phyloP scores from a whole-genome alignment of 2,888 invertebrate genomes.

The Mechanitis messenoides region DNA sequence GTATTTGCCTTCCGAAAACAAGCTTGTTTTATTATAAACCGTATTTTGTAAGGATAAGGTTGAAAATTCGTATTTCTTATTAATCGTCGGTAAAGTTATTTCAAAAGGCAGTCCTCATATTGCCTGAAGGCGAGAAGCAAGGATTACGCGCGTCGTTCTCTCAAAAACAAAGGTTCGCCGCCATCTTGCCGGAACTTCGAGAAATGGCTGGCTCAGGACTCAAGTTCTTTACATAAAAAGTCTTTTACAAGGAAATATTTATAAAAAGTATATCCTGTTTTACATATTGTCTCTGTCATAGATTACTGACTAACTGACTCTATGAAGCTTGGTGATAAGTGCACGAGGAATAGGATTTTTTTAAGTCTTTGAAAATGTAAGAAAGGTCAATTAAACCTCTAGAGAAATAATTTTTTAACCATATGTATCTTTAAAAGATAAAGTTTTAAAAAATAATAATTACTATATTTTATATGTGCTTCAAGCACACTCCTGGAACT shows the following conservation, averaged over 20 bases:
- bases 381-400: too few species aligned
- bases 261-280: too few species aligned
- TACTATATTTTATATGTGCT: too few species aligned
- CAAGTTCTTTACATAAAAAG: constrained; percentile 14
- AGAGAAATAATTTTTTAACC: too few species aligned
- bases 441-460: too few species aligned
- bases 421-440: too few species aligned
- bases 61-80: constrained; percentile 7
- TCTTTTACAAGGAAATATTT: not conserved
- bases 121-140: constrained; percentile 49
- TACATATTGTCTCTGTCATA: too few species aligned
- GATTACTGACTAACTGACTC: too few species aligned
- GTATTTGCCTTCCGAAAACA: constrained; percentile 12
- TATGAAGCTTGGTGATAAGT: too few species aligned
- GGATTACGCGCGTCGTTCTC: constrained; percentile 43
- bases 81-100: constrained; percentile 26
- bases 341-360: too few species aligned
- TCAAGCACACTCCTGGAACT: too few species aligned
- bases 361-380: too few species aligned
- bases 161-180: constrained; percentile 45
- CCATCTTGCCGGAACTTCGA: constrained; percentile 33
- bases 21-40: constrained; percentile 1
- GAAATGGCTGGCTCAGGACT: constrained; percentile 4
- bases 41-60: constrained; percentile 8
- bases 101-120: constrained; percentile 34